Base-by-base conservation (phyloP, 2,113 vertebrate species). In the Hydrochoerus hydrochaeris region DNA sequence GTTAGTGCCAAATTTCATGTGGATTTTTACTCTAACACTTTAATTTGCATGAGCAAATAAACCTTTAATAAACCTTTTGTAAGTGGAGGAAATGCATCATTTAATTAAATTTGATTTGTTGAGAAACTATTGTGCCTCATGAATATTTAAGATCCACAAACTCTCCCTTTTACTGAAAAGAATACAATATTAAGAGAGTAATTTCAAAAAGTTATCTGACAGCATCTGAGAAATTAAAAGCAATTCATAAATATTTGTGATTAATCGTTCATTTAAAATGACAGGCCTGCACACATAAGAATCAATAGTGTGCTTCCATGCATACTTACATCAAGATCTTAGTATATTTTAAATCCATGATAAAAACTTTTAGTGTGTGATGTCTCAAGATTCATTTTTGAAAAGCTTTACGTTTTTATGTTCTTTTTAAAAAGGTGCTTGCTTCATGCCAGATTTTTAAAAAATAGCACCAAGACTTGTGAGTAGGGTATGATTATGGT, bases 41-140 rank as follows among this genome's bases (percentile, higher is more conserved):
- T 98, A 98, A 98, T 98, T 98, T 98, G 98, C 98, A 98, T 98
- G 98, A 98, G 98, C 98, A 99, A 99, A 99, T 98, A 99, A 99
- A 98, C 98, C 98, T 98, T 98, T 98, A 99, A 98, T 98, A 99
- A 98, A 98, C 98, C 97, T 98, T 98, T 98, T 98, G 96, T 98
- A 99, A 98, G 96, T 97, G 97, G 95, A 97, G 97, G 98, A 98
- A 99, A 98, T 98, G 97, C 93, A 98, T 98, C n/a, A 98, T 98
- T 98, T 98, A 98, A 98, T 98, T 99, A 98, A 98, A 98, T 98
- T 98, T 98, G 98, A 98, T 98, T 98, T 98, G 97, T 98, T 99
- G 97, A 97, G 96, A 99, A 98, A 98, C 96, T 98, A 87, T 97
- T 97, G 93, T 77, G 88, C 92, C 85, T 98, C 97, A 98, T 98